A percentile compares a stretch with the other conserved stretches of the same genome.
These are phyloP conservation scores for Cephus spinipes DNA, from an alignment of 2,888 invertebrate species.

Conservation along the genomic window DNA sequence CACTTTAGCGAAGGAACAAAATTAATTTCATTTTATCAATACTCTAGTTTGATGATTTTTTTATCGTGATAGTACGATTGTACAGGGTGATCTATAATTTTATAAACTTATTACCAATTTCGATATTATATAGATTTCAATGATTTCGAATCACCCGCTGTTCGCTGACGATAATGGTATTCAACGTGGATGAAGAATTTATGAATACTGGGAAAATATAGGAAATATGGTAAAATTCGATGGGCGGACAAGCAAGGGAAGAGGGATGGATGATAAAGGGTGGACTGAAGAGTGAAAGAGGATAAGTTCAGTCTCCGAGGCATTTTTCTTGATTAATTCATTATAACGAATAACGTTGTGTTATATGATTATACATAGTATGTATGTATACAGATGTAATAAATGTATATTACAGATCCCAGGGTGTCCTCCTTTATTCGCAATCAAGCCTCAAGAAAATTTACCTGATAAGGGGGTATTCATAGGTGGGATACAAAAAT, in stretches of 20 bases:
- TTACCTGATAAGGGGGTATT: conserved; percentile 21
- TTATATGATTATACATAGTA: background rate
- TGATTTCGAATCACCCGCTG: background rate
- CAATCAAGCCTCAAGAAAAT: conserved; percentile 18
- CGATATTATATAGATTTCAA: background rate
- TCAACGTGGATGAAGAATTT: background rate
- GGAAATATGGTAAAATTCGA: background rate
- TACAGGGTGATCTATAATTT: background rate
- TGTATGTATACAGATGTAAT: background rate
- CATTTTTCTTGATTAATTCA: background rate
- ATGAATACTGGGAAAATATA: background rate
- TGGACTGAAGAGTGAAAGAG: background rate
- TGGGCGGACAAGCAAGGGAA: background rate
- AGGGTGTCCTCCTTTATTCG: background rate
- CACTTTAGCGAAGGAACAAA: background rate
- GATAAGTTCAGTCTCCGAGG: background rate
- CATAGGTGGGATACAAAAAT: conserved; percentile 15
- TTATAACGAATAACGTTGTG: background rate
- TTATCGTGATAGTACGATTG: background rate
- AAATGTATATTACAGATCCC: background rate
- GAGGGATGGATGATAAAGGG: background rate
- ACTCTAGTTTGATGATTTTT: background rate
- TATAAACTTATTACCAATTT: background rate
- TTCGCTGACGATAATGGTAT: background rate
- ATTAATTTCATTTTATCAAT: background rate